Evolutionary conservation across 2,797 vertebrate species (phyloP).

Genomic region (Eulemur coronatus): DNA sequence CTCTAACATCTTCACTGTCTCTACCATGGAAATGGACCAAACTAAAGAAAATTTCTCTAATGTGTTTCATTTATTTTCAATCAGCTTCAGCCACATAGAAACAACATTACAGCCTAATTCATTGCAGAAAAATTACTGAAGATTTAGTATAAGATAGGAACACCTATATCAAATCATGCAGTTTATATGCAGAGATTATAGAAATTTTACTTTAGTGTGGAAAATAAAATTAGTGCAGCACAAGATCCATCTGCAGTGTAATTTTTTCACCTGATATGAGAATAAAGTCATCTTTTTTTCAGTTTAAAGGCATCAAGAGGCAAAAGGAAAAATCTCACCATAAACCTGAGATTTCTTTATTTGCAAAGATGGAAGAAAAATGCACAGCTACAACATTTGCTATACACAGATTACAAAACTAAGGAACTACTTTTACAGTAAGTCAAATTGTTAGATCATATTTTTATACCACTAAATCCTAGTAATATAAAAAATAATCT

Average conservation of each 20-base stretch:
- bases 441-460: conserved; percentile 57
- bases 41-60: neutral
- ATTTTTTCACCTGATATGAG: conserved; percentile 33
- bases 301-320: conserved; percentile 24
- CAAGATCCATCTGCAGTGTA: neutral
- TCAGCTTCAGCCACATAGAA: neutral
- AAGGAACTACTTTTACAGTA: conserved; percentile 52
- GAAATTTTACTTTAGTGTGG: neutral
- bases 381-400: neutral
- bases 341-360: conserved; percentile 38
- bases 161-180: neutral
- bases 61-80: neutral
- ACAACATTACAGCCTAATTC: neutral
- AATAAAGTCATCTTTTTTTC: conserved; percentile 1
- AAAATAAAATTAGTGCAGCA: neutral
- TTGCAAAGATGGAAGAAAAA: conserved; percentile 16
- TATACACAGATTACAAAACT: conserved; percentile 39
- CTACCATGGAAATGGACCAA: neutral
- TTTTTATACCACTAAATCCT: conserved; percentile 59
- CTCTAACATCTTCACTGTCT: neutral
- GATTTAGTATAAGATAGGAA: neutral
- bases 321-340: neutral
- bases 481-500: conserved; percentile 63
- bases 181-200: conserved; percentile 7
- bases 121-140: conserved; percentile 4